These are phyloP conservation scores for Gandaritis pyraliata DNA, from an alignment of 2,888 invertebrate species.

Conservation along the genomic window DNA sequence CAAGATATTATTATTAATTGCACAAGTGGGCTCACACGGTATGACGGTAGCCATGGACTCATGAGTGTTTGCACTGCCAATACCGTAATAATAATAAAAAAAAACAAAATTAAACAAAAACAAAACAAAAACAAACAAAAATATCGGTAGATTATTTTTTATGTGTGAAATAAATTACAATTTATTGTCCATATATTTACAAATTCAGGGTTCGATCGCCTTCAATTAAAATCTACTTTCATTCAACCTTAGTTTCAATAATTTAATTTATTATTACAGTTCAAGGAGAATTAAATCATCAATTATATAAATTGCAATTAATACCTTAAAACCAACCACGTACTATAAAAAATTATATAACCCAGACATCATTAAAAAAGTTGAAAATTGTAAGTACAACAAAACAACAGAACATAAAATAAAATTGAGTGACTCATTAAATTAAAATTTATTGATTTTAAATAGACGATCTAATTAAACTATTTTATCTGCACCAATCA, in stretches of 20 bases:
- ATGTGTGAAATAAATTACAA: conserved; percentile 6
- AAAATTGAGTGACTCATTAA: not conserved
- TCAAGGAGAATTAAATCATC: conserved; percentile 38
- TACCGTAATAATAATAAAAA: too few species aligned
- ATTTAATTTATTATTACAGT: conserved; percentile 31
- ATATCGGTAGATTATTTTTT: not conserved
- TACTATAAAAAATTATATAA: not conserved
- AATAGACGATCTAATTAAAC: too few species aligned
- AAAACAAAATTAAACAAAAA: too few species aligned
- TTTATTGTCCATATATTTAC: conserved; percentile 7
- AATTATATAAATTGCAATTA: conserved; percentile 32
- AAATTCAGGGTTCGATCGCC: conserved; percentile 13
- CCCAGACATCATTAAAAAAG: not conserved
- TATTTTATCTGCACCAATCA: too few species aligned
- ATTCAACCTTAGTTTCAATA: conserved; percentile 27
- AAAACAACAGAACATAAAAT: too few species aligned
- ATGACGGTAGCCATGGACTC: conserved; percentile 22
- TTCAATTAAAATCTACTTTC: conserved; percentile 33
- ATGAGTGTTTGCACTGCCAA: too few species aligned
- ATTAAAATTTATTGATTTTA: too few species aligned
- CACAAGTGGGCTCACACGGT: conserved; percentile 27
- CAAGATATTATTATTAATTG: conserved; percentile 28
- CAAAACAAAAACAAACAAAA: too few species aligned
- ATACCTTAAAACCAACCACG: not conserved
- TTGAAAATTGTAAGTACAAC: too few species aligned